A percentile compares a stretch with the other conserved stretches of the same genome.
phyloP scores from a whole-genome alignment of 2,888 invertebrate genomes.

The Drosophila maculinotata region DNA sequence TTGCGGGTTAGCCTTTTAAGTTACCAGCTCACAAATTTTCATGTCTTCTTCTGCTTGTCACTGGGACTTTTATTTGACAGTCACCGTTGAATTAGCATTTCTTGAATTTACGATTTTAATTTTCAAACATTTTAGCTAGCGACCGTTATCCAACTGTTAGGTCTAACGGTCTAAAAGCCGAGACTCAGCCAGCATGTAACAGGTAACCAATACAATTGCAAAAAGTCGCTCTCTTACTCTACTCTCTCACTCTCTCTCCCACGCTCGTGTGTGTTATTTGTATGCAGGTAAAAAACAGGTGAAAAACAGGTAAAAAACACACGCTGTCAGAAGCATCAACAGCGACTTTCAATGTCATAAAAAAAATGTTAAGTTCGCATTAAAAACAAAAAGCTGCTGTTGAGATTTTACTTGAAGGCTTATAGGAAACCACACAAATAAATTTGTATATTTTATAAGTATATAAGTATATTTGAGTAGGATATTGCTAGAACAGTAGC shows the following conservation, averaged over 20 bases:
- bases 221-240: conserved; percentile 2
- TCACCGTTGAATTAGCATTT: conserved; percentile 49
- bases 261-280: conserved; percentile 1
- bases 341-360: conserved; percentile 72
- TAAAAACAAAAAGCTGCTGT: conserved; percentile 51
- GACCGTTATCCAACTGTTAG: conserved; percentile 27
- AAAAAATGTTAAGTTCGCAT: conserved; percentile 67
- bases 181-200: conserved; percentile 50
- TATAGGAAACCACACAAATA: conserved; percentile 14
- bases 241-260: background rate
- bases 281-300: background rate
- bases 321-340: conserved; percentile 31
- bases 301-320: conserved; percentile 10
- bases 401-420: conserved; percentile 34
- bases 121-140: conserved; percentile 9
- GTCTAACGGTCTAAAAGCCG: conserved; percentile 32
- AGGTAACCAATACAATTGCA: conserved; percentile 43
- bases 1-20: conserved; percentile 14
- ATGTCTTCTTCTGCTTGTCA: conserved; percentile 43
- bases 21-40: conserved; percentile 55
- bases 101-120: conserved; percentile 56
- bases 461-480: conserved; percentile 1
- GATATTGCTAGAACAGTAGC: no score
- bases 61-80: conserved; percentile 40
- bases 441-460: background rate